Base-by-base conservation (phyloP, 2,797 vertebrate species). In the Antrozous pallidus region DNA sequence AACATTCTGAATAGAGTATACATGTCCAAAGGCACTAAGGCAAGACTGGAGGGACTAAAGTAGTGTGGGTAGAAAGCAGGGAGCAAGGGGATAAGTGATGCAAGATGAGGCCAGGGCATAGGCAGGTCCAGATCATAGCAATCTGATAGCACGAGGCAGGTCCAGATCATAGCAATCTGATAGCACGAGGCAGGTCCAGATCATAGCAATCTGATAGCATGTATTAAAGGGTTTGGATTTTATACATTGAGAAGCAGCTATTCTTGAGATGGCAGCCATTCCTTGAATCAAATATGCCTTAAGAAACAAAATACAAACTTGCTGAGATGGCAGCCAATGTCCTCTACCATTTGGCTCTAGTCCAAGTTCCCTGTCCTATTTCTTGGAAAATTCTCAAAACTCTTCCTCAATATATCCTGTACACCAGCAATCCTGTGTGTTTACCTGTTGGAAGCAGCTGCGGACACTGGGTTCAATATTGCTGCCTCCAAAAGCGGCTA, bases 401-500 rank as follows among this genome's bases (percentile, higher is more conserved):
- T 8, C 28, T 67, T 40, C n/a, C 42, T n/a, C 16, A 51, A 49
- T 16, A 36, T 33, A 58, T 11, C 6, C 42, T 16, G 14, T 0
- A 0, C 0, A 28, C 4, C 45, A 7, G 28, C 0, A 12, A 65
- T 10, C 47, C 36, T n/a, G 16, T 4, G 0, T 0, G 9, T 6
- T 79, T 98, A 99, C 99, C 94, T 99, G 99, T 11, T 99, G 99
- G 97, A 99, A 99, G 98, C 99, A 99, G 98, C 99, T 99, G 86
- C 99, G 99, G 85, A 99, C 99, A 0, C 99, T 99, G 90, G 99
- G 99, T 74, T 99, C 99, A 31, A 99, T 99, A 98, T 99, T 99
- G 98, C 99, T 99, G 69, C 99, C 99, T 54, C 99, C 99, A 0
- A 99, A 99, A 12, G 99, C 99, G 0, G 99, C 99, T 84, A 99